Base-by-base conservation (phyloP, 1,140 invertebrate species). In the Drosophila busckii region DNA sequence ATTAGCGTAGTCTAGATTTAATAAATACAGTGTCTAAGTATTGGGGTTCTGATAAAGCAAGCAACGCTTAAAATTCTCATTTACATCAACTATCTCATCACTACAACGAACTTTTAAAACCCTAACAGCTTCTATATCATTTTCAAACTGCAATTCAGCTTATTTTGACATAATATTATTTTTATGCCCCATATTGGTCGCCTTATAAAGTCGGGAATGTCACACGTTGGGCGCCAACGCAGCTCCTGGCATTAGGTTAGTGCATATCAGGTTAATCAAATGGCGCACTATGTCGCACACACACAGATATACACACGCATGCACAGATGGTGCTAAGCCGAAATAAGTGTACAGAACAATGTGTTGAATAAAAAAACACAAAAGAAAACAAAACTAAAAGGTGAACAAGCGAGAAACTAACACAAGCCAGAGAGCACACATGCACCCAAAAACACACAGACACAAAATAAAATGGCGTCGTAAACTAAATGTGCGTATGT, bases 231-330 rank as follows among this genome's bases (percentile, higher is more conserved):
- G 35, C 48, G 31, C 25, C 37, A 26, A 10, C 9, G 17, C n/a
- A 25, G 16, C 26, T 34, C 56, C 37, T 32, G 28, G 15, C 22
- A 8, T 15, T 31, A 29, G 26, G 23, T 37, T 29, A 42, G 45
- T 41, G 44, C 48, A 52, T 54, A 67, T 64, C 6, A 32, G 49
- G 42, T 52, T 64, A 75, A 64, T 75, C 48, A 66, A 61, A 42
- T 52, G 20, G 32, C 28, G 17, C 46, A 25, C 46, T 22, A 12
- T 31, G 28, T 29, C 32, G 32, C 50, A 32, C 28, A 32, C 54
- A 41, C 19, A 53, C 10, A 40, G 4, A 7, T 37, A 16, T 5
- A 48, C 20, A 58, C 31, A 32, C 15, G 12, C 6, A 44, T 25
- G 52, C 20, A 25, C 12, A 68, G 12, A 34, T 48, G 22, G 41